phyloP scores from a whole-genome alignment of 2,797 vertebrate species.

The Rhynchotus rufescens region DNA sequence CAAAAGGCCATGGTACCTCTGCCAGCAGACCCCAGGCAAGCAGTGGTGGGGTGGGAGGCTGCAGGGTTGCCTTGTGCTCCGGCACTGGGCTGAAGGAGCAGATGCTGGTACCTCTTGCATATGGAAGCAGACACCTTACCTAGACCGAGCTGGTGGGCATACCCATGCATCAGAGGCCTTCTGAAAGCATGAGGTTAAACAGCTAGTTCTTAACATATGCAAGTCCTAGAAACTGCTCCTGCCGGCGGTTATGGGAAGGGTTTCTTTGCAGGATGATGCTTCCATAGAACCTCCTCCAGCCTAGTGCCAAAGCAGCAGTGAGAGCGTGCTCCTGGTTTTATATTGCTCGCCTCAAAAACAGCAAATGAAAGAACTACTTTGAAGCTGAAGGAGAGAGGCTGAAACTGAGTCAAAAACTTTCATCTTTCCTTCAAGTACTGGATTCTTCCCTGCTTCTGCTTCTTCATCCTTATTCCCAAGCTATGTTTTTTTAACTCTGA shows the following conservation, averaged over 20 bases:
- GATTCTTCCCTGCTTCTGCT: neutral
- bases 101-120: neutral
- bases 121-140: neutral
- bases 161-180: neutral
- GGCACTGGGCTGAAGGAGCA: neutral
- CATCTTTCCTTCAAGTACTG: neutral
- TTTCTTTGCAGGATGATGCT: neutral
- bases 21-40: neutral
- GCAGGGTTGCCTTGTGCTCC: too few species aligned
- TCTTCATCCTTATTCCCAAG: neutral
- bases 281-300: neutral
- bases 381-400: neutral
- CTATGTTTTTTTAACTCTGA: neutral
- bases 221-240: neutral
- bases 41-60: neutral
- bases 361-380: neutral
- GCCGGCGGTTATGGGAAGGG: neutral
- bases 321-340: neutral
- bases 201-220: neutral
- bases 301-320: neutral
- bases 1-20: accelerated
- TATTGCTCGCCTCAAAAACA: neutral
- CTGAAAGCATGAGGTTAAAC: neutral
- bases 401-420: neutral
- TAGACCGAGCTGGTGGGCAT: neutral